These are phyloP conservation scores for Colletes latitarsis DNA, from an alignment of 1,140 invertebrate genomes.

Conservation along the genomic window DNA sequence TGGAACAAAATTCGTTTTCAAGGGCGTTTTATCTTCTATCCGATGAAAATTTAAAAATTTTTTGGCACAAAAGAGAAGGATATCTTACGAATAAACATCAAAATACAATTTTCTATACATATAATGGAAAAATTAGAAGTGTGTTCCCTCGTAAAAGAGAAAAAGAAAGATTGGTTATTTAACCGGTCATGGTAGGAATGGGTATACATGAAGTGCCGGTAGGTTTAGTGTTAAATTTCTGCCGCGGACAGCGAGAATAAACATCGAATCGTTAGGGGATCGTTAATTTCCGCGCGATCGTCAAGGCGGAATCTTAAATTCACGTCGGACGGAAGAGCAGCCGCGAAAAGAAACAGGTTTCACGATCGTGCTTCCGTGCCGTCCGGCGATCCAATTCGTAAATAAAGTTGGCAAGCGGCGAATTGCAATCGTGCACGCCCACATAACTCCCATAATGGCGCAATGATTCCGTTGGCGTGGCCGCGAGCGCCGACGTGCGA, in stretches of 20 bases:
- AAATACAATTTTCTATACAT: too few species aligned
- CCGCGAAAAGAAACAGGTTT: slow-evolving; percentile 23
- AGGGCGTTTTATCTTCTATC: too few species aligned
- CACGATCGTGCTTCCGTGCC: slow-evolving; percentile 38
- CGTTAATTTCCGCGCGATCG: slow-evolving; percentile 6
- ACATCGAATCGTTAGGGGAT: slow-evolving; percentile 9
- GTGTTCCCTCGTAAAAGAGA: too few species aligned
- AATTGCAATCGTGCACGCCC: slow-evolving; percentile 79
- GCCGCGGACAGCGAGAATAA: not conserved
- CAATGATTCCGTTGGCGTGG: slow-evolving; percentile 74
- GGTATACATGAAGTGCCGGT: too few species aligned
- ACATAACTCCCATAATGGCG: slow-evolving; percentile 80
- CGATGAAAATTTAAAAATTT: too few species aligned
- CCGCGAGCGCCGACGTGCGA: slow-evolving; percentile 26
- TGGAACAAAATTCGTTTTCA: too few species aligned
- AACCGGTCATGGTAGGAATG: too few species aligned
- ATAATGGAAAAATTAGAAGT: too few species aligned
- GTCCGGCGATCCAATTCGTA: slow-evolving; percentile 75
- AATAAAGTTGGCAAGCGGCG: slow-evolving; percentile 80
- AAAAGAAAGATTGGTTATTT: too few species aligned
- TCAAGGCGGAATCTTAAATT: not conserved
- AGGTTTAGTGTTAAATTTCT: too few species aligned
- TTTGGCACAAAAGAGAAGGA: too few species aligned
- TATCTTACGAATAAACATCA: too few species aligned
- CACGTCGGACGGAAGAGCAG: slow-evolving; percentile 10